Evolutionary conservation across 1,140 invertebrate genomes (phyloP).

Genomic region (Drosophila trapezifrons): DNA sequence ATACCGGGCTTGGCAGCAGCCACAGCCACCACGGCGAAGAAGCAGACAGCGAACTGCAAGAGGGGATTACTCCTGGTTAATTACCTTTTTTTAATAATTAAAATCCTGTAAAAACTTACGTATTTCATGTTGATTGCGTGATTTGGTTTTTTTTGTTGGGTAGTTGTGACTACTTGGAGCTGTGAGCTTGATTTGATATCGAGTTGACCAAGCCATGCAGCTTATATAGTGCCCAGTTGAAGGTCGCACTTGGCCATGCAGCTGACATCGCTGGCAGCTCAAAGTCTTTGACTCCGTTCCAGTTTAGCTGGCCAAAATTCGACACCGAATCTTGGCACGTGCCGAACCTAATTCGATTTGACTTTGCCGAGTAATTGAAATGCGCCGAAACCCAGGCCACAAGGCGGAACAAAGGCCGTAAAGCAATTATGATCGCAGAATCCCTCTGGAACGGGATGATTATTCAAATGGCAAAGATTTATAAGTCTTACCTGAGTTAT

Average conservation of each 20-base stretch:
- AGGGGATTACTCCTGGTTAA: background rate
- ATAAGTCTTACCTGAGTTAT: background rate
- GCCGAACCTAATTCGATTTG: constrained; percentile 69
- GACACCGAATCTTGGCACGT: constrained; percentile 59
- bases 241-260: constrained; percentile 69
- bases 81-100: background rate
- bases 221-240: constrained; percentile 55
- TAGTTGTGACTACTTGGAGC: constrained; percentile 60
- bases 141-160: constrained; percentile 20
- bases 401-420: constrained; percentile 66
- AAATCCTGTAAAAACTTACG: constrained; percentile 57
- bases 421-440: constrained; percentile 68
- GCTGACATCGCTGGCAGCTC: constrained; percentile 44
- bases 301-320: constrained; percentile 50
- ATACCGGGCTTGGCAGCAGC: constrained; percentile 73
- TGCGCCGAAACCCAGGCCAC: constrained; percentile 44
- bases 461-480: background rate
- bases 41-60: constrained; percentile 69
- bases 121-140: constrained; percentile 75
- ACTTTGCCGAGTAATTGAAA: constrained; percentile 68
- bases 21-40: constrained; percentile 74
- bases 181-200: constrained; percentile 69
- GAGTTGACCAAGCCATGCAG: constrained; percentile 3
- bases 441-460: constrained; percentile 6
- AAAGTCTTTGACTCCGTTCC: constrained; percentile 36